phyloP scores from a whole-genome alignment of 2,797 vertebrate species.

The Catamblyrhynchus diadema region DNA sequence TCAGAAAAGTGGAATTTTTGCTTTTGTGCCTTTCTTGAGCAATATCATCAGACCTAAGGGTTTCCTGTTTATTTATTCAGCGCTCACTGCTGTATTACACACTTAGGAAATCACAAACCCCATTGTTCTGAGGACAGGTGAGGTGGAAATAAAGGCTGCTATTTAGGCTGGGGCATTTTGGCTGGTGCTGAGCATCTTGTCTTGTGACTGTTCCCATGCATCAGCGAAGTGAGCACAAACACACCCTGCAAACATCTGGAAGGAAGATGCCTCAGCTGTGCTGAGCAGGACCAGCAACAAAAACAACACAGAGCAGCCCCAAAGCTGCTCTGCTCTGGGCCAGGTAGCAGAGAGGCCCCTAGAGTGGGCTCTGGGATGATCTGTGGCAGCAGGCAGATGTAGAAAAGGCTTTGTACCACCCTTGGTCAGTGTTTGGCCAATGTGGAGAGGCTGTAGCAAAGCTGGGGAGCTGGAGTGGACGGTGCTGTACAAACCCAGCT shows the following conservation, averaged over 20 bases:
- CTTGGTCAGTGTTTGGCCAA: neutral
- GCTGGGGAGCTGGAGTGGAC: neutral
- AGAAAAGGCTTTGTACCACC: neutral
- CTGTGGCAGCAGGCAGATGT: neutral
- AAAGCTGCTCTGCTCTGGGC: neutral
- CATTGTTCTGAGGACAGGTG: neutral
- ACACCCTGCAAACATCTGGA: constrained; percentile 10
- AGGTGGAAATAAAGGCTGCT: constrained; percentile 8
- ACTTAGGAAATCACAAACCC: neutral
- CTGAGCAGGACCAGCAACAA: neutral
- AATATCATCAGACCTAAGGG: neutral
- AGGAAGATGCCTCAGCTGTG: constrained; percentile 11
- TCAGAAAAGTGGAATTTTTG: constrained; percentile 26
- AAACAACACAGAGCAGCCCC: neutral
- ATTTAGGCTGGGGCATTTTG: neutral
- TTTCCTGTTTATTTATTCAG: constrained; percentile 7
- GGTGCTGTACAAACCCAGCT: neutral
- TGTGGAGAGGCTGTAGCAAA: neutral
- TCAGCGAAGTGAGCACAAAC: neutral
- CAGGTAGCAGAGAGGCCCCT: neutral
- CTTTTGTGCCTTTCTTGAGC: constrained; percentile 14
- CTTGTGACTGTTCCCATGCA: neutral
- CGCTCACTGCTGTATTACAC: fast-evolving
- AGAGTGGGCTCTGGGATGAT: neutral
- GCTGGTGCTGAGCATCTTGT: neutral